Evolutionary conservation across 2,888 invertebrate species (phyloP), one percentile per base, ranked within the genome.

Genomic region (Antheraea yamamai): DNA sequence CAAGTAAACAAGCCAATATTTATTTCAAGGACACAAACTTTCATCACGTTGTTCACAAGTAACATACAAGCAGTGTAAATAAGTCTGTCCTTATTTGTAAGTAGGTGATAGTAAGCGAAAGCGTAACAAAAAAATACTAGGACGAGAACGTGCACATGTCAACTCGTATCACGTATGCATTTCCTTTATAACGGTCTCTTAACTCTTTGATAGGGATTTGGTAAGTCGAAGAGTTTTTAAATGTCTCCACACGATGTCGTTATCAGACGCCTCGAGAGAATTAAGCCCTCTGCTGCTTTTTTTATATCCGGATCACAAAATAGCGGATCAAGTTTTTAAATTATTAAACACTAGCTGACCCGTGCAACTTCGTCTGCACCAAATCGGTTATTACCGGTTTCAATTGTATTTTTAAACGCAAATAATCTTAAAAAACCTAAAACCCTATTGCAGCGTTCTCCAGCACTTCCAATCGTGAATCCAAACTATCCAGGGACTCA

Each of bases 41-140:
- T 66, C 26, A 14, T 16, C 12, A 23, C n/a, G 16, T 26, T 26
- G 12, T 26, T 64, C 23, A 66, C 64, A 30, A 30, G 2, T 30
- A 30, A 30, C 26, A 16, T 66, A 61, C 30, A 16, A 16, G 26
- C 4, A n/a, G 58, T 52, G 14, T 18, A 52, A 64, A 1, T 66
- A 30, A 66, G 16, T n/a, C 39, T n/a, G 70, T n/a, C 70, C 70
- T 70, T 70, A 39, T 70, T 39, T 39, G 39, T 39, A 70, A 70
- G 39, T 35, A 39, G 70, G 70, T 70, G 35, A n/a, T 70, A 39
- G 70, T 39, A n/a, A 70, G n/a, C 12, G 70, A 70, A 70, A 70
- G 70, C 23, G 35, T 16, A 20, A 68, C 20, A 39, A 12, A n/a
- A 70, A 70, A 70, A 70, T 70, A 70, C 70, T 20, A n/a, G 70